Evolutionary conservation across 2,797 vertebrate genomes (phyloP).

Genomic region (Smutsia temminckii): DNA sequence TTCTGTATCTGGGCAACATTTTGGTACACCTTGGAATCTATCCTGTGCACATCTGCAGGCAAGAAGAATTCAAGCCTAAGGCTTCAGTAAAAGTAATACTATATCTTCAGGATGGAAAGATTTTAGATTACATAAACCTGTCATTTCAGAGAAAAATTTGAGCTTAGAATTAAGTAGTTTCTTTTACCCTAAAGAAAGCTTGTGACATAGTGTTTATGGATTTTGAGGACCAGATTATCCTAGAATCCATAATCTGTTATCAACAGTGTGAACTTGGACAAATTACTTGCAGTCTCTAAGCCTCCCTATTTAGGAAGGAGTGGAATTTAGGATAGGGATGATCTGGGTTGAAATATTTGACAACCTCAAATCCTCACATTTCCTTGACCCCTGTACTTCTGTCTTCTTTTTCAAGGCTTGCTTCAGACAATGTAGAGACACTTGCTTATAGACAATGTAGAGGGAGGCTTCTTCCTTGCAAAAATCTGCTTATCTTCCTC

Average conservation of each 20-base stretch:
- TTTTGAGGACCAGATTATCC: not conserved
- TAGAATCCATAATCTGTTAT: not conserved
- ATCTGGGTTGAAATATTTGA: not conserved
- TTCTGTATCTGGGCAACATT: not conserved
- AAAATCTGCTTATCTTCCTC: not conserved
- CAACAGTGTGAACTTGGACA: not conserved
- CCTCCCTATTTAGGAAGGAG: not conserved
- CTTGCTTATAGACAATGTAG: not conserved
- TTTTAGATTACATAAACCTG: slow-evolving; percentile 9
- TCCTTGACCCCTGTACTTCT: not conserved
- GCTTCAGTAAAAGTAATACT: not conserved
- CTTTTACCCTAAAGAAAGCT: not conserved
- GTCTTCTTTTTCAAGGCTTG: not conserved
- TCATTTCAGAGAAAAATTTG: not conserved
- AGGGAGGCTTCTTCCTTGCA: not conserved
- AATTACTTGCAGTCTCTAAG: not conserved
- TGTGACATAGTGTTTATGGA: not conserved
- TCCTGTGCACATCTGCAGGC: not conserved
- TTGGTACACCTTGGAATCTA: not conserved
- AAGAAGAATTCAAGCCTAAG: not conserved
- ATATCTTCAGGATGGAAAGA: not conserved
- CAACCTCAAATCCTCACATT: not conserved
- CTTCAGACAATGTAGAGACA: not conserved
- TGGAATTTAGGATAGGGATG: not conserved
- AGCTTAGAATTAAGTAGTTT: slow-evolving; percentile 11